Percentiles rank a stretch among this genome's conserved stretches.
Conservation (phyloP, 2,797 vertebrate species). For the Pterois miles region DNA sequence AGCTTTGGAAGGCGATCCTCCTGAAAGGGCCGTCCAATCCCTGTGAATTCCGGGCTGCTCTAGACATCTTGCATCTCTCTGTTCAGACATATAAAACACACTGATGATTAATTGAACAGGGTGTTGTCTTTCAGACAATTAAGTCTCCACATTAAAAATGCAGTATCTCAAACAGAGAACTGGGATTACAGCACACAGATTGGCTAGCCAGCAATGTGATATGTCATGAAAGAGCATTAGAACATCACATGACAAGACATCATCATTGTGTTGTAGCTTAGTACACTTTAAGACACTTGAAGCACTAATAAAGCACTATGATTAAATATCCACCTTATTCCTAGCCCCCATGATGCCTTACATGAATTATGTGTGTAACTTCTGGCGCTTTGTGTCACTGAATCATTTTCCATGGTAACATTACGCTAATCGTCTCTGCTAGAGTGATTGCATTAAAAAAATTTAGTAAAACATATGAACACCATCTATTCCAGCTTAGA, state of each 20-base stretch:
- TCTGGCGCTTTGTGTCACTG: too few species aligned
- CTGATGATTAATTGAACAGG: constrained; percentile 86
- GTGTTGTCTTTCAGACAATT: constrained; percentile 85
- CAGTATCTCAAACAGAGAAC: constrained; percentile 76
- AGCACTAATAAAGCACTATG: not conserved
- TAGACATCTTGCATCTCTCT: not conserved
- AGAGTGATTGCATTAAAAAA: too few species aligned
- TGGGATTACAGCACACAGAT: constrained; percentile 74
- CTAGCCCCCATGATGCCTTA: too few species aligned
- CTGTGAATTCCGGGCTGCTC: too few species aligned
- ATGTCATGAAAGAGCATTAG: not conserved
- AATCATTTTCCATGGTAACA: too few species aligned
- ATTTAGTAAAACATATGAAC: too few species aligned
- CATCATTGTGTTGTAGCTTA: not conserved
- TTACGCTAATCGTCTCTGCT: too few species aligned
- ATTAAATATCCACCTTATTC: not conserved
- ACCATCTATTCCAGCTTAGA: too few species aligned
- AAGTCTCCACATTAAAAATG: constrained; percentile 87
- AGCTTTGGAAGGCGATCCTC: not conserved
- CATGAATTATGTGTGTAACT: too few species aligned
- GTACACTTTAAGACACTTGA: not conserved
- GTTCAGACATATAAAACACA: constrained; percentile 37
- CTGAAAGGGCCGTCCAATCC: too few species aligned
- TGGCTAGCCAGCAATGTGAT: constrained; percentile 27
- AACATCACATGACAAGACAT: not conserved